Base-by-base conservation (phyloP, 2,113 vertebrate species). In the Anguilla rostrata region DNA sequence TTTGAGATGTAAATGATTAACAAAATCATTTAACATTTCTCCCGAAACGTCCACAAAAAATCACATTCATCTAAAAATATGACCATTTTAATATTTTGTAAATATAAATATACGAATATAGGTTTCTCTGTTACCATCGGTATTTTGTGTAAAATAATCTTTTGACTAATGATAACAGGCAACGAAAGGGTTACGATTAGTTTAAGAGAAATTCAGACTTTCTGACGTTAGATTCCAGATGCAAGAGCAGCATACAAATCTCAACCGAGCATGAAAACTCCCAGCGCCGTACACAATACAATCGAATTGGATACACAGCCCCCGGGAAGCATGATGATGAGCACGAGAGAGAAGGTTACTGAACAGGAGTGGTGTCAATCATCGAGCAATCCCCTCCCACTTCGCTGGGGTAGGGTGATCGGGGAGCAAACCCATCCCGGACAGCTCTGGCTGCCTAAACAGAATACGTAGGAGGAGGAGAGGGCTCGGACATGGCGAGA, bases 401-500 rank as follows among this genome's bases (percentile, higher is more conserved):
- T 84, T n/a, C 90, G 93, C 94, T 92, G 94, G 84, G 96, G 89
- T 96, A 92, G 96, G 96, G 92, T 95, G 97, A 92, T 94, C 90
- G 91, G 94, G 92, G 90, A 85, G 93, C 94, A 94, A 94, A 94
- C 94, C 94, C 94, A 96, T 96, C 96, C 94, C 93, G 97, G 96
- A 96, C 97, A 97, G 96, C 96, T 97, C 96, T 96, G 86, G 94
- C 92, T 91, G 91, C 89, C 91, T 88, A 90, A 92, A 91, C 97
- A 97, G 95, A 97, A 90, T 95, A 94, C 95, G 93, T 92, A 91
- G 94, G 96, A 97, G 96, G 96, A 95, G 95, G 96, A 96, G 95
- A 95, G 95, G 95, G 95, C 94, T 95, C 88, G 95, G 96, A 96
- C 94, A 96, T 97, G 97, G 97, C 95, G 94, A 95, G 96, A 95